Base-by-base conservation (phyloP, 2,113 vertebrate species). In the Pseudopipra pipra region DNA sequence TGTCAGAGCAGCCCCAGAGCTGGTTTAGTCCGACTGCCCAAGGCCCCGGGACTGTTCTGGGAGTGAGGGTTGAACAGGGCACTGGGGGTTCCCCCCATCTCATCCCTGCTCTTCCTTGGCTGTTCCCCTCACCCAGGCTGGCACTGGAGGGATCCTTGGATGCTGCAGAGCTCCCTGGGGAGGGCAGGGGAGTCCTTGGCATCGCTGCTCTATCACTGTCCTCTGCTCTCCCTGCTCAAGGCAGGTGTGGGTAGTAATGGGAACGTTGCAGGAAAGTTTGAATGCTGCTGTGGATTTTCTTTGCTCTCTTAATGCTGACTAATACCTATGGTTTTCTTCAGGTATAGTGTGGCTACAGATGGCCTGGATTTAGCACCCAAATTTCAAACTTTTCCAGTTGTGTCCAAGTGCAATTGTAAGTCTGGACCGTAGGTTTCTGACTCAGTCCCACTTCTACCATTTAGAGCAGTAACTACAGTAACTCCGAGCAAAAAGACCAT, bases 91-190 rank as follows among this genome's bases (percentile, higher is more conserved):
- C 27, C 37, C 35, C 35, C 6, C 3, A 2, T 44, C 66, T 44
- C 66, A 7, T 7, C 25, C 18, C 49, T 0, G 0, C 24, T 44
- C 28, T 84, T 75, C 47, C 51, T 47, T 22, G 44, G 33, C 24
- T 74, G 21, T 33, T 89, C 44, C 37, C 17, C 44, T 92, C 52
- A 4, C 37, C 4, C 28, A 12, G 4, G 8, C 47, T 55, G 58
- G 56, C 58, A 47, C 33, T 0, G 0, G 6, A 39, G 46, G 0
- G 25, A 61, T 80, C 61, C 39, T 65, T 35, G 55, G 27, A 83
- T 85, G 5, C 37, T 30, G 30, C 37, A 18, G 11, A 19, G 14
- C 7, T 58, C 54, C n/a, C 46, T 44, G 51, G 41, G 33, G 68
- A 63, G 31, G 0, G 4, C 23, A 15, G 4, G 2, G 1, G 8